A percentile compares a stretch with the other conserved stretches of the same genome.
Conservation (phyloP, 2,113 vertebrate species). For the Myrmecophaga tridactyla region DNA sequence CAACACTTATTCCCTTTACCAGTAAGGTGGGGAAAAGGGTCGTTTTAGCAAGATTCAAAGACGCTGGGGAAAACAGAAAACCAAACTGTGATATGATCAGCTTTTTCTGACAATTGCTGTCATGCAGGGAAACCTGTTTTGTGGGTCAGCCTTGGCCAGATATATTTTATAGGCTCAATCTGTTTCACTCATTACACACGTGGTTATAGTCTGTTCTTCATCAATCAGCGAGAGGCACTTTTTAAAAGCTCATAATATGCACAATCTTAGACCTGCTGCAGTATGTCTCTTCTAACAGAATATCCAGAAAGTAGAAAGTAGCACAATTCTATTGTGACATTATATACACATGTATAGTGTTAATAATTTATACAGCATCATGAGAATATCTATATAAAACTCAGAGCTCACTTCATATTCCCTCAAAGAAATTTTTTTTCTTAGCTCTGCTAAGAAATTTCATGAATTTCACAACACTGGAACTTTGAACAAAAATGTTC, state of each 20-base stretch:
- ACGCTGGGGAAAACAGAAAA: neutral
- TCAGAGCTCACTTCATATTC: constrained; percentile 61
- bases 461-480: constrained; percentile 48
- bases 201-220: neutral
- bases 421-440: constrained; percentile 48
- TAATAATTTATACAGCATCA: constrained; percentile 61
- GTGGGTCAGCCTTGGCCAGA: neutral
- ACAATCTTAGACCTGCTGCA: neutral
- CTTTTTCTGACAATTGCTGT: neutral
- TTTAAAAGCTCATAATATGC: neutral
- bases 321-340: neutral
- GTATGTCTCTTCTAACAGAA: neutral
- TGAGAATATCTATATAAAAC: constrained; percentile 54
- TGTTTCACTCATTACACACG: neutral
- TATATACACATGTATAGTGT: neutral
- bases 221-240: neutral
- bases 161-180: neutral
- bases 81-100: neutral
- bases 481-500: constrained; percentile 65
- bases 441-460: too few species aligned
- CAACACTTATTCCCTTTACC: neutral
- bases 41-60: neutral
- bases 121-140: neutral
- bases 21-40: neutral
- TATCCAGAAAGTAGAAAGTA: neutral